These are phyloP conservation scores for Diuraphis noxia DNA, from an alignment of 1,140 invertebrate genomes.

Conservation along the genomic window DNA sequence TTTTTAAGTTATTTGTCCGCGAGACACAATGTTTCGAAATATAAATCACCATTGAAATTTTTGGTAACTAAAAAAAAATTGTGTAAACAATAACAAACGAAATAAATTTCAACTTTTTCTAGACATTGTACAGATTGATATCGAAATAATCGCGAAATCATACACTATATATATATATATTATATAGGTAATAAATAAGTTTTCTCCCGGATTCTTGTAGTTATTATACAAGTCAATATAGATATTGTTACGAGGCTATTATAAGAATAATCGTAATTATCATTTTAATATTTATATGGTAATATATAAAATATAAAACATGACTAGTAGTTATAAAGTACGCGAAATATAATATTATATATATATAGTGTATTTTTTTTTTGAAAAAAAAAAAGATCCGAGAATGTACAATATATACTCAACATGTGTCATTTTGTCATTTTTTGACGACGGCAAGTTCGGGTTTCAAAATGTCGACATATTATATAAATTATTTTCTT, in stretches of 20 bases:
- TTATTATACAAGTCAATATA: not conserved
- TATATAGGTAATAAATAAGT: not conserved
- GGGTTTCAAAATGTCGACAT: not conserved
- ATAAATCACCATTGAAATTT: not conserved
- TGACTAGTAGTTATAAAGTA: conserved; percentile 22
- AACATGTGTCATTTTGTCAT: not conserved
- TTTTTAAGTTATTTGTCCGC: not conserved
- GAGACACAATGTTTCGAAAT: conserved; percentile 5
- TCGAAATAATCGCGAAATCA: not conserved
- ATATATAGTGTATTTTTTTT: not conserved
- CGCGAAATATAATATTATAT: not conserved
- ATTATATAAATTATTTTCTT: not conserved
- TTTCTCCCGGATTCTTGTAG: not conserved
- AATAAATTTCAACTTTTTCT: conserved; percentile 9
- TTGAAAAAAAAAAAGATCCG: not conserved
- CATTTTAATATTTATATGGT: not conserved
- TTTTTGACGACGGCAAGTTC: not conserved
- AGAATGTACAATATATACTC: not conserved
- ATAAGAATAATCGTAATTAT: not conserved
- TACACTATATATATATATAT: not conserved
- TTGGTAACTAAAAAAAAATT: conserved; percentile 35
- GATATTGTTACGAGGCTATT: not conserved
- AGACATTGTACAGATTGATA: not conserved
- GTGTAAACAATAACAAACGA: conserved; percentile 23
- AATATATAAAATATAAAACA: conserved; percentile 10